Conservation (phyloP, 2,888 invertebrate genomes). For the Entomobrya proxima region DNA sequence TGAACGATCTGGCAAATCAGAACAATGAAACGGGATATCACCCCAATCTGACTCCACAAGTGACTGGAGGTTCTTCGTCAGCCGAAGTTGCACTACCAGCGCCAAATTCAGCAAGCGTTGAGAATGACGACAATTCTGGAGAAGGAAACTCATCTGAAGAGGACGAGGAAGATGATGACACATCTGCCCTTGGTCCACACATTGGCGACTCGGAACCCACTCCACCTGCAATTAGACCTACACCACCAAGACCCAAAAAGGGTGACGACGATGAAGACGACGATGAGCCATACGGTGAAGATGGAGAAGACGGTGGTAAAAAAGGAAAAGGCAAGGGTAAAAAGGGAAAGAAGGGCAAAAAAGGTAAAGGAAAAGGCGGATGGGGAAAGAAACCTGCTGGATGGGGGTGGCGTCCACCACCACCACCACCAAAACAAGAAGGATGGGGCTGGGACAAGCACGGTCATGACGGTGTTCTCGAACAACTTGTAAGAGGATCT, state of each 20-base stretch:
- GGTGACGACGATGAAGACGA: slow-evolving; percentile 57
- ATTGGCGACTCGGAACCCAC: not conserved
- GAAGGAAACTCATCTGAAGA: slow-evolving; percentile 52
- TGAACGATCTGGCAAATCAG: slow-evolving; percentile 57
- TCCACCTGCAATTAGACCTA: slow-evolving; percentile 14
- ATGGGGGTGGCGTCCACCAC: slow-evolving; percentile 57
- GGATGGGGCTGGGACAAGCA: slow-evolving; percentile 59
- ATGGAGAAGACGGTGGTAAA: slow-evolving; percentile 35
- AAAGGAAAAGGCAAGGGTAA: slow-evolving; percentile 32
- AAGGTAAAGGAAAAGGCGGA: slow-evolving; percentile 51
- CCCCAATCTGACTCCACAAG: slow-evolving; percentile 52
- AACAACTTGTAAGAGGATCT: slow-evolving; percentile 67
- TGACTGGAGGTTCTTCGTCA: not conserved
- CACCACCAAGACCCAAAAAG: slow-evolving; percentile 22
- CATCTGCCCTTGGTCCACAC: not conserved
- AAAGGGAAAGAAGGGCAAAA: slow-evolving; percentile 31
- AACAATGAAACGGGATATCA: slow-evolving; percentile 45
- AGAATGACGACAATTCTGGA: slow-evolving; percentile 26
- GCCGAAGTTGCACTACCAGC: too few relatives aligned
- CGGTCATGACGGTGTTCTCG: slow-evolving; percentile 61
- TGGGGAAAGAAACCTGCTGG: slow-evolving; percentile 40
- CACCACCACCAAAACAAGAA: slow-evolving; percentile 7
- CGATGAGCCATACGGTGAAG: slow-evolving; percentile 29
- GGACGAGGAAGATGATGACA: slow-evolving; percentile 42
- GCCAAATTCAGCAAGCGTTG: not conserved